Evolutionary conservation across 1,140 invertebrate species (phyloP).

Genomic region (Tyrophagus putrescentiae): DNA sequence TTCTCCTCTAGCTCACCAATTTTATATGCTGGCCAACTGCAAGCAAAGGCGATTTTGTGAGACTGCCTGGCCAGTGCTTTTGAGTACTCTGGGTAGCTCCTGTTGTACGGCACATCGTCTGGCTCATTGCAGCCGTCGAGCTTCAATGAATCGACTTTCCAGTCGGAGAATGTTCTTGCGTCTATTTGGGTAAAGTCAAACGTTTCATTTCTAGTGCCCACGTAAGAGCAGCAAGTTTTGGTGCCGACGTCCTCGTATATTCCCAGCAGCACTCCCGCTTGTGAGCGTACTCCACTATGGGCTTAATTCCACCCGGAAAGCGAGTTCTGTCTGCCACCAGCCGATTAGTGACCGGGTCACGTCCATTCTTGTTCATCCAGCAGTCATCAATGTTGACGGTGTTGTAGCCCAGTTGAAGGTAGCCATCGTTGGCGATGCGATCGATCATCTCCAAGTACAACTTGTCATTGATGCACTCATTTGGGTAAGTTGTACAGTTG

Average conservation of each 20-base stretch:
- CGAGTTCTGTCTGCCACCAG: constrained; percentile 68
- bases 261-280: constrained; percentile 40
- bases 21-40: constrained; percentile 37
- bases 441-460: constrained; percentile 88
- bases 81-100: constrained; percentile 1
- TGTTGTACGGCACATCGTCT: not conserved
- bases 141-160: constrained; percentile 26
- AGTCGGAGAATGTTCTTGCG: constrained; percentile 44
- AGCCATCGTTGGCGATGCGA: constrained; percentile 69
- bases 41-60: constrained; percentile 34
- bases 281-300: constrained; percentile 49
- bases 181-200: constrained; percentile 38
- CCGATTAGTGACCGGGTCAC: constrained; percentile 36
- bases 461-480: constrained; percentile 50
- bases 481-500: constrained; percentile 18
- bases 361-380: constrained; percentile 66
- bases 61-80: not conserved
- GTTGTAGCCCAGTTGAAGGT: constrained; percentile 71
- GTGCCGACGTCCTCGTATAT: constrained; percentile 45
- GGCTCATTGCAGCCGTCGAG: constrained; percentile 21
- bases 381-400: constrained; percentile 92
- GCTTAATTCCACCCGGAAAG: constrained; percentile 82
- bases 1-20: constrained; percentile 31
- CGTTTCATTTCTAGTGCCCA: constrained; percentile 41
- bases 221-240: constrained; percentile 43